A percentile compares a stretch with the other conserved stretches of the same genome.
These are phyloP conservation scores for Tachycineta bicolor DNA, from an alignment of 2,113 vertebrate species.

Conservation along the genomic window DNA sequence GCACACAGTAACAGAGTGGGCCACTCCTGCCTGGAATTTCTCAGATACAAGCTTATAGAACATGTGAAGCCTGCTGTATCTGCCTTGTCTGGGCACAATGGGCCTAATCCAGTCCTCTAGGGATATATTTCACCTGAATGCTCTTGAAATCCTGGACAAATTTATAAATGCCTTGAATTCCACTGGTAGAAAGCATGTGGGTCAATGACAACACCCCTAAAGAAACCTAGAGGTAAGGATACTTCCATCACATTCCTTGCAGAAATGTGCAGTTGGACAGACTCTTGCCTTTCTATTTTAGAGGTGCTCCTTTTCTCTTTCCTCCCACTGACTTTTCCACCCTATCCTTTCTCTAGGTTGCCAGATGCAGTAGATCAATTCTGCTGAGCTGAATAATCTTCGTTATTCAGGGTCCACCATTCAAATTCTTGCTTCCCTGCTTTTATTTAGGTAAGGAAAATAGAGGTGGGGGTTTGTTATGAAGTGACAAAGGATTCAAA, in stretches of 20 bases:
- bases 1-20: background rate
- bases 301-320: background rate
- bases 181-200: background rate
- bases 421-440: background rate
- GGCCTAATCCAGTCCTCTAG: background rate
- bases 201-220: background rate
- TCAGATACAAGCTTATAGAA: background rate
- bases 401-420: background rate
- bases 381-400: background rate
- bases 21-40: background rate
- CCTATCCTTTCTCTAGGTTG: background rate
- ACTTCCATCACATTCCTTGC: background rate
- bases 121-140: background rate
- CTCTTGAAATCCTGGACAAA: background rate
- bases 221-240: background rate
- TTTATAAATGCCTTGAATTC: background rate
- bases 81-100: background rate
- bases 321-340: background rate
- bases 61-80: background rate
- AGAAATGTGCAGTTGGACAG: background rate
- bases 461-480: background rate
- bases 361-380: background rate
- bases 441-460: background rate
- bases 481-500: background rate
- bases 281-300: background rate